These are phyloP conservation scores for Chaetodon auriga DNA, from an alignment of 2,113 vertebrate species.

Conservation along the genomic window DNA sequence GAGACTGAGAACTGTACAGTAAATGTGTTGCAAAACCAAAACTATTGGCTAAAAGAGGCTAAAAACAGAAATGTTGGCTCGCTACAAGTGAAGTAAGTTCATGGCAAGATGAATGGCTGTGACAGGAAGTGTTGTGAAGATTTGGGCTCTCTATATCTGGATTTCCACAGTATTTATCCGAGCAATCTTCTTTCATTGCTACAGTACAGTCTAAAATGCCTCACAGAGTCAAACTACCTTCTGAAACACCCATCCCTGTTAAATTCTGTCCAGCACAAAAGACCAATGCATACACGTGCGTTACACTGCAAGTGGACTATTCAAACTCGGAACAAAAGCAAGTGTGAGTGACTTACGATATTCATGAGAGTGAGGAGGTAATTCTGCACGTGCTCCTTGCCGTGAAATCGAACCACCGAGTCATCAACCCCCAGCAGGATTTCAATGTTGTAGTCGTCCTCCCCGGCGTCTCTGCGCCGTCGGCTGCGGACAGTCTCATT, in stretches of 20 bases:
- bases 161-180: not conserved
- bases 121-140: not conserved
- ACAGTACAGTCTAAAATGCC: not conserved
- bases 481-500: conserved; percentile 84
- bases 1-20: not conserved
- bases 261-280: not conserved
- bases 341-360: conserved; percentile 87
- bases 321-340: not conserved
- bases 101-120: not conserved
- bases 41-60: not conserved
- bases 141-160: not conserved
- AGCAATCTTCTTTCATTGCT: not conserved
- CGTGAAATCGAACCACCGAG: conserved; percentile 97
- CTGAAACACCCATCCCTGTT: not conserved
- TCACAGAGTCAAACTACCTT: too few species aligned
- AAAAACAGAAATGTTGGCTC: not conserved
- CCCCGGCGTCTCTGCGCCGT: conserved; percentile 87
- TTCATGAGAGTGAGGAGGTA: conserved; percentile 99
- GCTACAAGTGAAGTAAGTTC: not conserved
- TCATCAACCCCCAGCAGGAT: conserved; percentile 97
- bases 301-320: not conserved
- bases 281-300: not conserved
- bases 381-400: conserved; percentile 99
- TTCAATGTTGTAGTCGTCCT: conserved; percentile 94
- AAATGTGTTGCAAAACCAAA: not conserved